A percentile compares a stretch with the other conserved stretches of the same genome.
Evolutionary conservation across 2,797 vertebrate species (phyloP).

Genomic region (Enteromius radiatus): DNA sequence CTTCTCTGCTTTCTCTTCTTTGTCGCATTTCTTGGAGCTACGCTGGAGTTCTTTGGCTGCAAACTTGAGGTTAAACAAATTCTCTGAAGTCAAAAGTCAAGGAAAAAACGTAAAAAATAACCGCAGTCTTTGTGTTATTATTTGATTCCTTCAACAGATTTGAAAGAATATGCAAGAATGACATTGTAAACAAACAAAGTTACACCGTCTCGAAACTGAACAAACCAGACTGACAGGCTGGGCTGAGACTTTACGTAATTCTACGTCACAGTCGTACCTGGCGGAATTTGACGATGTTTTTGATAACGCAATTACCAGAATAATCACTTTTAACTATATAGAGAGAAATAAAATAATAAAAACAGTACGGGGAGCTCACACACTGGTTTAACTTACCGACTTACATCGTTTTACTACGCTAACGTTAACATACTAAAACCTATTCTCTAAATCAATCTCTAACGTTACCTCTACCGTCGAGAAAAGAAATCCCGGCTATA

Average conservation of each 20-base stretch:
- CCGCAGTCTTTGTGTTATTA: too few relatives aligned
- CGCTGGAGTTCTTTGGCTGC: conserved; percentile 83
- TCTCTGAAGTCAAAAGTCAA: conserved; percentile 76
- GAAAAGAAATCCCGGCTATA: background rate
- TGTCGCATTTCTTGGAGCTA: conserved; percentile 84
- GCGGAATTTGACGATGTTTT: background rate
- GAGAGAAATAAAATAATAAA: background rate
- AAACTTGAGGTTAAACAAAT: conserved; percentile 84
- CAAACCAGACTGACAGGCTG: conserved; percentile 20
- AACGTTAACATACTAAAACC: background rate
- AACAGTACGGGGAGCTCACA: background rate
- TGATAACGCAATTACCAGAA: background rate
- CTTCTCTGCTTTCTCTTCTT: conserved; percentile 83
- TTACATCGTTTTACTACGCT: background rate
- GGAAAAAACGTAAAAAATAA: conserved; percentile 13
- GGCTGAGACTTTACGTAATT: conserved; percentile 1
- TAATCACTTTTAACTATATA: background rate
- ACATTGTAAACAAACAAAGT: background rate
- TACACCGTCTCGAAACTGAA: background rate
- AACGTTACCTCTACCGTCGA: background rate
- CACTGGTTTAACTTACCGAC: background rate
- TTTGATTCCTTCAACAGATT: background rate
- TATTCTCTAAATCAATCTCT: background rate
- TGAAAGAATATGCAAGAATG: background rate
- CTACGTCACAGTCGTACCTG: conserved; percentile 25